Conservation (phyloP, 2,888 invertebrate species). For the Ceramica pisi region DNA sequence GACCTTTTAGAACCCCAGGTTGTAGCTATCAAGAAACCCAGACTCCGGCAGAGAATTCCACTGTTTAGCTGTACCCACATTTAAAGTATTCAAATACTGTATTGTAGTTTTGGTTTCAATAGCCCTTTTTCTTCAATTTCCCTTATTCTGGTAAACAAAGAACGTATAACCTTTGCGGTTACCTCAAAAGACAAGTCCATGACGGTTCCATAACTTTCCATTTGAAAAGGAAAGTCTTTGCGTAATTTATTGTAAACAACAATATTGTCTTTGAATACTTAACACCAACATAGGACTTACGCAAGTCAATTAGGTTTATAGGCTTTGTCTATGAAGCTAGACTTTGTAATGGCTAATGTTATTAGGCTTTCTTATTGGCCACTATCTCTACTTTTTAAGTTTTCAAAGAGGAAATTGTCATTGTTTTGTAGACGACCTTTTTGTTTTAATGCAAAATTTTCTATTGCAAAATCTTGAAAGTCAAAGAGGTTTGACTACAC, state of each 20-base stretch:
- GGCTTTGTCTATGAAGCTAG: not conserved
- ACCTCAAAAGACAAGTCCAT: not conserved
- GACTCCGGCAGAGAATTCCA: no score
- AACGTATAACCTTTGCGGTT: conserved; percentile 6
- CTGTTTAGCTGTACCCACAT: no score
- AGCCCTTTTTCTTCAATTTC: not conserved
- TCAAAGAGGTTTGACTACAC: no score
- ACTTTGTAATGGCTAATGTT: not conserved
- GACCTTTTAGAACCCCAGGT: no score
- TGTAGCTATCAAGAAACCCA: no score
- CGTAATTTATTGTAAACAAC: conserved; percentile 9
- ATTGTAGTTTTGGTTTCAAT: not conserved
- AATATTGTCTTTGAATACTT: not conserved
- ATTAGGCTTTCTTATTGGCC: no score
- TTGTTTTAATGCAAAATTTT: no score
- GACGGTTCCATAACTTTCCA: conserved; percentile 20
- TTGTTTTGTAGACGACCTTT: not conserved
- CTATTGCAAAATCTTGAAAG: no score
- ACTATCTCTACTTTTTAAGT: not conserved
- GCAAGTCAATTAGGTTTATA: not conserved
- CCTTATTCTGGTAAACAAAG: not conserved
- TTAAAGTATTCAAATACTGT: no score
- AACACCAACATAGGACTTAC: not conserved
- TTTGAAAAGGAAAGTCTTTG: conserved; percentile 23
- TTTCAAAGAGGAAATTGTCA: not conserved